Conservation (phyloP, 2,797 vertebrate genomes). For the Spinibarbus caldwelli region DNA sequence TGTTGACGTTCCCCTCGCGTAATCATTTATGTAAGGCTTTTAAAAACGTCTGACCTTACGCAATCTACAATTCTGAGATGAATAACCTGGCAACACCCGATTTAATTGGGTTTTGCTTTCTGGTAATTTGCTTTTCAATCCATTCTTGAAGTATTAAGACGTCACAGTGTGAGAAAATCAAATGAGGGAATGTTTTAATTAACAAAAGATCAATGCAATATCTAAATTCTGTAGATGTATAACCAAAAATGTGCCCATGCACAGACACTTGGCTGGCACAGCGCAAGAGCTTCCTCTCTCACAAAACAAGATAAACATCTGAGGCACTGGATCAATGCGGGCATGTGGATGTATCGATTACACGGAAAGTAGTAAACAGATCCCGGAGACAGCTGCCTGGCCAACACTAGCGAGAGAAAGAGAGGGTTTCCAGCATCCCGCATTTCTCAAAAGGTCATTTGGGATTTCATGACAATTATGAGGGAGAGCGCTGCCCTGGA, state of each 20-base stretch:
- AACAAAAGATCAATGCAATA: not conserved
- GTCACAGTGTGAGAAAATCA: not conserved
- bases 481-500: not conserved
- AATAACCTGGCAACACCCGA: not conserved
- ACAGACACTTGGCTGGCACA: not conserved
- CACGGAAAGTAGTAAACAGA: constrained; percentile 27
- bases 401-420: not conserved
- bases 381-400: constrained; percentile 47
- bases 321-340: constrained; percentile 11
- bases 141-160: not conserved
- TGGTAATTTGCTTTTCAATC: constrained; percentile 14
- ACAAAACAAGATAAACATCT: constrained; percentile 30
- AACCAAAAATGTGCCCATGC: constrained; percentile 1
- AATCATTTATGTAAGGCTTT: constrained; percentile 38
- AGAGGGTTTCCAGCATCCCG: not conserved
- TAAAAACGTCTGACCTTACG: constrained; percentile 16
- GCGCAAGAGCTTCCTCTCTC: constrained; percentile 9
- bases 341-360: constrained; percentile 42
- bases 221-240: not conserved
- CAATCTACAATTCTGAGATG: constrained; percentile 30
- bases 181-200: not conserved
- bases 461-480: not conserved
- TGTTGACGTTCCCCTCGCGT: not conserved
- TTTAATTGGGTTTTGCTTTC: constrained; percentile 13
- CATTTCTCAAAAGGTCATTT: not conserved